Base-by-base conservation (phyloP, 2,797 vertebrate species). In the Pseudochaenichthys georgianus region DNA sequence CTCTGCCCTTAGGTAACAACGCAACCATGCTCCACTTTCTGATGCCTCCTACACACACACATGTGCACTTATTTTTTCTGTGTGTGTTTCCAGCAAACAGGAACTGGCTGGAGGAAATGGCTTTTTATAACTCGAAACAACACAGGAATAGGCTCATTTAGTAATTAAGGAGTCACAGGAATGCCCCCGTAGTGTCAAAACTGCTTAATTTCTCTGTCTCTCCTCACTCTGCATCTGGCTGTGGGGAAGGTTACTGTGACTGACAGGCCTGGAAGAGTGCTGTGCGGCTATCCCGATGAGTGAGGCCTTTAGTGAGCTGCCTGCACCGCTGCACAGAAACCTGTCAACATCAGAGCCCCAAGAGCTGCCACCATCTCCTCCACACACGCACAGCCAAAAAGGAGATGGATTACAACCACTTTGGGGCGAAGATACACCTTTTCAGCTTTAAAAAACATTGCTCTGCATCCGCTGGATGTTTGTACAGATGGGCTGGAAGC, bases 41-140 rank as follows among this genome's bases (percentile, higher is more conserved):
- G 78, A 88, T 84, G 79, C 85, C 89, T 90, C 88, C 84, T 82
- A 86, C 80, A 86, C 91, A 89, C 86, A 91, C 91, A 89, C 86
- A 91, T 89, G 76, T 92, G 89, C 84, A 76, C 76, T 78, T 88
- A 85, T 84, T 4, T 61, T 9, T 50, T 34, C 51, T 50, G 46
- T 67, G 76, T 63, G 80, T 3, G 75, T 84, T 67, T 86, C 78
- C 81, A 84, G 79, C 88, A 83, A 87, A 87, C 89, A 88, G 87
- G 88, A 94, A 93, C 80, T 69, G 64, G 83, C 83, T 79, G 77
- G 69, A 92, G 92, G 93, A 94, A 94, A 93, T 90, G 62, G 87
- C 84, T 93, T 93, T 90, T 92, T 86, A 88, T 88, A 87, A 94
- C 93, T 92, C 87, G 86, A 38, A 89, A 90, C 81, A 90, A 88